Evolutionary conservation across 2,888 invertebrate species (phyloP), one percentile per base, ranked within the genome.

Genomic region (Eurois occulta): DNA sequence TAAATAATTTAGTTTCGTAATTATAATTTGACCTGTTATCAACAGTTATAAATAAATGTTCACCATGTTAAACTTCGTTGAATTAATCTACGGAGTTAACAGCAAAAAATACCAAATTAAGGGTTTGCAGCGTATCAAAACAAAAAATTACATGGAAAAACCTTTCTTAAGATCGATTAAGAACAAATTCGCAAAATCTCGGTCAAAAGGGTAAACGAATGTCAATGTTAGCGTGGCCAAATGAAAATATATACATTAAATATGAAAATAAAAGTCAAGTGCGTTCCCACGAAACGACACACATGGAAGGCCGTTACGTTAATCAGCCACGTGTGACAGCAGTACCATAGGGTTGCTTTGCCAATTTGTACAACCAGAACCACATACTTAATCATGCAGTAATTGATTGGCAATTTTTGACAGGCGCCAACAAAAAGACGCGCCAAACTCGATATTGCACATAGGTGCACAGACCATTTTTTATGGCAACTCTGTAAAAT

Each of bases 341-440:
- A 84, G 83, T 80, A 86, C 86, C 84, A 90, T 87, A 89, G 81
- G 81, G 86, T 90, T 86, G 85, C 77, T 81, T 81, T 91, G 91
- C 91, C 92, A 94, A 93, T 94, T 94, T 92, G 91, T 91, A 89
- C 85, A 90, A 88, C 82, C 87, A 80, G 84, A 91, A 90, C 90
- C 89, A 91, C 90, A 91, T 90, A 91, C 90, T 93, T 92, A 92
- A 92, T 93, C 91, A 93, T 88, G 90, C 87, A 90, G 90, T 91
- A 92, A 93, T 92, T 93, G 92, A 94, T 93, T 94, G 93, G 91
- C 92, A 93, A 90, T 87, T 93, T 89, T 88, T 89, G 90, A 91
- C 90, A 85, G 90, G 85, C 81, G 80, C 84, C 83, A 86, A 89
- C 86, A 91, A 91, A 93, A 92, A 92, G 89, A 80, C 68, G 85